Conservation (phyloP, 2,113 vertebrate species). For the Triplophysa rosa region DNA sequence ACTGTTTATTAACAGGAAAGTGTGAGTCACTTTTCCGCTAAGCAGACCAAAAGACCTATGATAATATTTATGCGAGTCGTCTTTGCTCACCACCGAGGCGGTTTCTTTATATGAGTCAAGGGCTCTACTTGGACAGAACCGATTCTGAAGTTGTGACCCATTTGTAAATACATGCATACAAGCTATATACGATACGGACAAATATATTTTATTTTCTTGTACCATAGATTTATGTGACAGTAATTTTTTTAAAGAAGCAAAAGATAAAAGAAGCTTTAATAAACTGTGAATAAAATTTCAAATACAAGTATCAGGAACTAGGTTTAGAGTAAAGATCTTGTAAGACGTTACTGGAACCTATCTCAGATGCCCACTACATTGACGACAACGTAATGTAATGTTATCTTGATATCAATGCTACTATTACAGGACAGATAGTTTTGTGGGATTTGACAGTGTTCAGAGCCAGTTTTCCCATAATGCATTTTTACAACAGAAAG, state of each 20-base stretch:
- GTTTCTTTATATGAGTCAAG: constrained; percentile 45
- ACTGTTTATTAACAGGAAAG: constrained; percentile 52
- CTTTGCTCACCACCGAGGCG: constrained; percentile 26
- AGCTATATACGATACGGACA: constrained; percentile 63
- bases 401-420: constrained; percentile 54
- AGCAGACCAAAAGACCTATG: constrained; percentile 44
- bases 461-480: constrained; percentile 49
- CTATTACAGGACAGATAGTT: constrained; percentile 56
- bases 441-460: constrained; percentile 59
- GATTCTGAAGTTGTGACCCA: constrained; percentile 49
- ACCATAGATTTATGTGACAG: constrained; percentile 74
- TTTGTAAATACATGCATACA: constrained; percentile 58
- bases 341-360: constrained; percentile 53
- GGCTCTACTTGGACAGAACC: constrained; percentile 37
- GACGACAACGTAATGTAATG: constrained; percentile 53
- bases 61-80: constrained; percentile 42
- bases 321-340: constrained; percentile 45
- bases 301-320: constrained; percentile 56
- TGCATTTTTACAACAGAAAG: constrained; percentile 78
- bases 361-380: constrained; percentile 52
- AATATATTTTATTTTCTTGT: constrained; percentile 76
- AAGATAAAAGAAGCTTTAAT: constrained; percentile 78
- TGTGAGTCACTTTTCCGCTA: constrained; percentile 45
- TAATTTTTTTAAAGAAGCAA: constrained; percentile 71
- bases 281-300: constrained; percentile 78